These are phyloP conservation scores for Lepidurus apus DNA, from an alignment of 1,140 invertebrate genomes.

Conservation along the genomic window DNA sequence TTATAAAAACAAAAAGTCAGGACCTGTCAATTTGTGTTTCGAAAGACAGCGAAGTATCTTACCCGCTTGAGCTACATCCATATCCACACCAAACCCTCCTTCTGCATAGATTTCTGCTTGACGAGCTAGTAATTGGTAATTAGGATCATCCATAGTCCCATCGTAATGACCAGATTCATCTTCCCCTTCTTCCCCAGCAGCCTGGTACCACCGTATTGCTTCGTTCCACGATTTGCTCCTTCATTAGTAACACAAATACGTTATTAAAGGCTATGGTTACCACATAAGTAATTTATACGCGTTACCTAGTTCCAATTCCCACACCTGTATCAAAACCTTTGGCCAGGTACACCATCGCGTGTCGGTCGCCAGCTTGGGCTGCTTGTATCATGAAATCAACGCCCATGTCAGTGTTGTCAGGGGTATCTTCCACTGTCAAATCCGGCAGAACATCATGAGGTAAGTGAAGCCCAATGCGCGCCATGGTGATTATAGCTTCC, in stretches of 20 bases:
- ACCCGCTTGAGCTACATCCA: constrained; percentile 50
- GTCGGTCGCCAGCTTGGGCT: constrained; percentile 50
- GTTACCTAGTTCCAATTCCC: constrained; percentile 45
- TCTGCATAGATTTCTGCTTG: constrained; percentile 50
- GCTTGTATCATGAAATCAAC: constrained; percentile 45
- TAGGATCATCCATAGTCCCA: constrained; percentile 45
- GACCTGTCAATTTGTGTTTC: not conserved
- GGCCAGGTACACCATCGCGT: constrained; percentile 51
- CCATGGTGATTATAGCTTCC: constrained; percentile 51
- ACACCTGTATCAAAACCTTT: constrained; percentile 51
- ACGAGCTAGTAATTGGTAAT: constrained; percentile 48
- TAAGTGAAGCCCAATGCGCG: constrained; percentile 49
- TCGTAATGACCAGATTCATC: constrained; percentile 50
- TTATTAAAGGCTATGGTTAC: not conserved
- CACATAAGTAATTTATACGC: constrained; percentile 9
- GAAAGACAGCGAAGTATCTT: not conserved
- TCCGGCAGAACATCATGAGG: constrained; percentile 50
- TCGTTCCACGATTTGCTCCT: constrained; percentile 46
- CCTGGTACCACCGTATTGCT: constrained; percentile 49
- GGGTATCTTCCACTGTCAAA: constrained; percentile 38
- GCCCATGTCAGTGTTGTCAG: constrained; percentile 37
- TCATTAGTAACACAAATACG: constrained; percentile 26
- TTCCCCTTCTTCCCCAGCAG: constrained; percentile 45
- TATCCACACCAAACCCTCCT: constrained; percentile 48
- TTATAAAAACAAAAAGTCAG: constrained; percentile 33